Base-by-base conservation (phyloP, 2,888 invertebrate species). In the Drosophila flavopinicola region DNA sequence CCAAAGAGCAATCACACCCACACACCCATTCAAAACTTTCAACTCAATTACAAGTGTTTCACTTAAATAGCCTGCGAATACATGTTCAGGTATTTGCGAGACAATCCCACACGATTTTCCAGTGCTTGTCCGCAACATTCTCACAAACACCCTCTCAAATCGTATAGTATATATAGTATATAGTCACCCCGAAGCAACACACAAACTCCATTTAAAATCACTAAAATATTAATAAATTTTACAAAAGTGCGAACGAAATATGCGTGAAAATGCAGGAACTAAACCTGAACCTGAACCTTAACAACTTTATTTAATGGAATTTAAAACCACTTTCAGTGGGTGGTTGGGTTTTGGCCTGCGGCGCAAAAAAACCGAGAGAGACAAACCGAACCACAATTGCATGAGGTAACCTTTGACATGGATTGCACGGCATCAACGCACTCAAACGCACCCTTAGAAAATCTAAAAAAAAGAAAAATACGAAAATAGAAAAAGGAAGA, bases 301-400 rank as follows among this genome's bases (percentile, higher is more conserved):
- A 86, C 87, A 90, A 89, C 83, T 85, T 78, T 86, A 88, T 88
- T 90, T 90, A 90, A 89, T 90, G 90, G 90, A 90, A 89, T 90
- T 89, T 90, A 88, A 85, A 85, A 85, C 88, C 84, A 88, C 84
- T 84, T 88, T 73, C 57, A 53, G 39, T 68, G 64, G 38, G 44
- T 56, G 58, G 75, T 44, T 11, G 17, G 60, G 68, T 70, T 73
- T 53, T 11, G 49, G 65, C 88, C 78, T 64, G 76, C 52, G 82
- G 88, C 85, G 59, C 47, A 49, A 37, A 49, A 38, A 39, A 38
- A 53, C 2, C 2, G 20, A 59, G 35, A 44, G 59, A 39, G 52
- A 47, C 49, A 57, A 67, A 49, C 41, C 35, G 64, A 64, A 68
- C 85, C 87, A 58, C 88, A 88, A 88, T 79, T 77, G 86, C 88